Percentiles rank a stretch among this genome's conserved stretches.
phyloP scores from a whole-genome alignment of 2,888 invertebrate species.

The Caenorhabditis wallacei region DNA sequence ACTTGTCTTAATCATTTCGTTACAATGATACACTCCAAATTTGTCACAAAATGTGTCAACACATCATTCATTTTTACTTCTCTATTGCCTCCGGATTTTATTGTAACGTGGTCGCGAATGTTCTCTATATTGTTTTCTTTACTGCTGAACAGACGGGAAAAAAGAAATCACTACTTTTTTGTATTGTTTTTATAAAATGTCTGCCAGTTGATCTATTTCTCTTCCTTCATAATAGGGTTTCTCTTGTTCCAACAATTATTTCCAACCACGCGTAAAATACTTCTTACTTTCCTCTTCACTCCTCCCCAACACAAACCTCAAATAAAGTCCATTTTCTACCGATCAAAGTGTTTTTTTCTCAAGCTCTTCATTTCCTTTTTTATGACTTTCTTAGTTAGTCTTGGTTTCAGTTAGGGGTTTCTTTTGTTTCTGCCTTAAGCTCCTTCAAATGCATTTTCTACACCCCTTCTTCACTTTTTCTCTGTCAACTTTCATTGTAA shows the following conservation, averaged over 20 bases:
- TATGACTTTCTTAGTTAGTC: slow-evolving; percentile 10
- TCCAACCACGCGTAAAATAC: too few relatives aligned
- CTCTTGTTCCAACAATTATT: slow-evolving; percentile 45
- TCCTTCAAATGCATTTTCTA: slow-evolving; percentile 9
- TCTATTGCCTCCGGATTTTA: slow-evolving; percentile 43
- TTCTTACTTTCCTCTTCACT: too few relatives aligned
- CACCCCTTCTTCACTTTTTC: slow-evolving; percentile 6
- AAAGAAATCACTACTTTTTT: slow-evolving; percentile 31
- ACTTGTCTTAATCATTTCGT: too few relatives aligned
- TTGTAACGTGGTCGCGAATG: slow-evolving; percentile 59
- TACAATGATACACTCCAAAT: too few relatives aligned
- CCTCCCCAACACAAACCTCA: slow-evolving; percentile 27
- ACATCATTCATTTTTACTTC: not conserved
- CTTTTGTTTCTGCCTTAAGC: slow-evolving; percentile 18
- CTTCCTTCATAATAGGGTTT: not conserved
- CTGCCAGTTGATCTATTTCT: not conserved
- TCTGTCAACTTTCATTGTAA: not conserved
- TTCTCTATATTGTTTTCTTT: slow-evolving; percentile 59
- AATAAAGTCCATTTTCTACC: slow-evolving; percentile 3
- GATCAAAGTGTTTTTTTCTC: not conserved
- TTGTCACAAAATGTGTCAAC: too few relatives aligned
- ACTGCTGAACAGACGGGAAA: slow-evolving; percentile 61
- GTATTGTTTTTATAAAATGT: slow-evolving; percentile 24
- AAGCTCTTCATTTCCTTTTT: not conserved
- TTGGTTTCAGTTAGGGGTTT: slow-evolving; percentile 39